phyloP scores from a whole-genome alignment of 2,888 invertebrate species.

The Lacanobia oleracea region DNA sequence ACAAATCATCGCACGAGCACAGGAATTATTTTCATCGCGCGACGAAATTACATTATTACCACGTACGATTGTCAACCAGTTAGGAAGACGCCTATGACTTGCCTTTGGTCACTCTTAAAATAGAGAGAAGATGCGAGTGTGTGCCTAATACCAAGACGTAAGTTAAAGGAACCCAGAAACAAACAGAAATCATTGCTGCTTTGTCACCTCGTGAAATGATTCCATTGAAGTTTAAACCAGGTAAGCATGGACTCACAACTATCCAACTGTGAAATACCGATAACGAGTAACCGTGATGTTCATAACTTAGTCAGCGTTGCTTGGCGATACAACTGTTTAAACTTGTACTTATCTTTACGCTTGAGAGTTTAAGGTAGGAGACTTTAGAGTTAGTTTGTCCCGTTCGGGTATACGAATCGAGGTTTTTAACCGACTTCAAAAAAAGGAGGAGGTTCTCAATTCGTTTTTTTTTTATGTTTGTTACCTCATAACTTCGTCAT shows the following conservation, averaged over 20 bases:
- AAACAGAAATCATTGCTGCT: not conserved
- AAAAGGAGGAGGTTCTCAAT: too few species aligned
- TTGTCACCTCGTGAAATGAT: slow-evolving; percentile 17
- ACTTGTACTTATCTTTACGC: slow-evolving; percentile 48
- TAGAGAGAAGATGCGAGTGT: too few species aligned
- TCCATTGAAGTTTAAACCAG: slow-evolving; percentile 18
- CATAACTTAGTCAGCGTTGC: slow-evolving; percentile 19
- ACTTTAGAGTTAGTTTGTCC: not conserved
- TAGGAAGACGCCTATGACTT: too few species aligned
- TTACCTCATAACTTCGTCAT: too few species aligned
- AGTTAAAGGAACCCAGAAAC: not conserved
- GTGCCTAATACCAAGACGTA: not conserved
- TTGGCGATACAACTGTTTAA: slow-evolving; percentile 50
- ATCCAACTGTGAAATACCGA: slow-evolving; percentile 49
- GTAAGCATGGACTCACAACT: slow-evolving; percentile 19
- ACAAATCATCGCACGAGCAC: too few species aligned
- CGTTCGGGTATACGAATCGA: not conserved
- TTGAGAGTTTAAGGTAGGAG: slow-evolving; percentile 18
- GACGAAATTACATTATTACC: too few species aligned
- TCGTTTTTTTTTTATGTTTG: too few species aligned
- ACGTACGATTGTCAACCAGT: too few species aligned
- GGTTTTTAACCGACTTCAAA: too few species aligned
- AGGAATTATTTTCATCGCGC: too few species aligned
- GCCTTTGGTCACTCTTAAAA: too few species aligned
- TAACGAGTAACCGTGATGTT: slow-evolving; percentile 35